Percentiles rank a stretch among this genome's conserved stretches.
These are phyloP conservation scores for Heterochromis multidens DNA, from an alignment of 2,113 vertebrate species.

Conservation along the genomic window DNA sequence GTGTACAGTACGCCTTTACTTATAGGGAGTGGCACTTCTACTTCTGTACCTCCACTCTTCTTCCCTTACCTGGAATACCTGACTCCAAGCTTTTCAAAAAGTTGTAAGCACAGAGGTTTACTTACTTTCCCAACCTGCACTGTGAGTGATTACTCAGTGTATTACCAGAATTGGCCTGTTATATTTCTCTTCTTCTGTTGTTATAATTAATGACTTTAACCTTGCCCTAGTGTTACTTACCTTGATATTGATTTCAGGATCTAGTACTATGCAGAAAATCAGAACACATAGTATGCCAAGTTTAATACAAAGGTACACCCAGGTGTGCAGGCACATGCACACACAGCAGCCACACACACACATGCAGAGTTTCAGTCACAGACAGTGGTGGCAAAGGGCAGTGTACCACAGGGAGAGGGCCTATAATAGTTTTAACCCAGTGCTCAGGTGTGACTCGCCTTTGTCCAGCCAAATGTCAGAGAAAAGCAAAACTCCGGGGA, in stretches of 20 bases:
- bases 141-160: not conserved
- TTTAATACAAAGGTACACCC: not conserved
- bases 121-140: not conserved
- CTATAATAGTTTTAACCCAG: constrained; percentile 81
- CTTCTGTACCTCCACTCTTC: not conserved
- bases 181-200: not conserved
- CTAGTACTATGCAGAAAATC: not conserved
- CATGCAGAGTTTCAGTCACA: constrained; percentile 40
- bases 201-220: not conserved
- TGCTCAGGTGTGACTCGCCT: constrained; percentile 77
- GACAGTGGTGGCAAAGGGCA: constrained; percentile 72
- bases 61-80: not conserved
- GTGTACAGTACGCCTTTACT: not conserved
- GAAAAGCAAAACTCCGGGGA: constrained; percentile 74
- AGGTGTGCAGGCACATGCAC: not conserved
- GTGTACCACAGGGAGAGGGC: constrained; percentile 70
- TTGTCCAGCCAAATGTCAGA: constrained; percentile 82
- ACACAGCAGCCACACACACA: not conserved
- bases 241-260: not conserved
- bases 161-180: not conserved
- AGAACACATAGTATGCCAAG: not conserved
- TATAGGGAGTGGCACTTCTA: not conserved
- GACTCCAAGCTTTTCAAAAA: not conserved
- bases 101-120: no score
- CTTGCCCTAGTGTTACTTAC: not conserved